phyloP scores from a whole-genome alignment of 1,140 invertebrate species.

The Psix sp. region DNA sequence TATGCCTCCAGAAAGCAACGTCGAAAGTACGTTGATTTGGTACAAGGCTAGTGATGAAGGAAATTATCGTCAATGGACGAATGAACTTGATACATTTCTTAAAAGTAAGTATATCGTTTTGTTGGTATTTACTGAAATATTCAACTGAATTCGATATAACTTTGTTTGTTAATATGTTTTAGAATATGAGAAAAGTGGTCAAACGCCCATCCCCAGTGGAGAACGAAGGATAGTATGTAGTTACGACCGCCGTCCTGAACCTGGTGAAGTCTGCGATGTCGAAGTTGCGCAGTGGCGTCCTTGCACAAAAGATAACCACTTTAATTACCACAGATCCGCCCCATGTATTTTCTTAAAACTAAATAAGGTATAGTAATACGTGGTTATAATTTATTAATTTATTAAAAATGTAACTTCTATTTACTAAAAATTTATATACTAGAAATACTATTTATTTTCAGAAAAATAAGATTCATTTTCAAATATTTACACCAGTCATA shows the following conservation, averaged over 20 bases:
- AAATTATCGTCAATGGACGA: constrained; percentile 88
- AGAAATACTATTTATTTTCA: no score
- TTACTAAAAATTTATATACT: no score
- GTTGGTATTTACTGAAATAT: no score
- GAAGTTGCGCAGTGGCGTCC: constrained; percentile 74
- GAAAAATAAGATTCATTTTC: no score
- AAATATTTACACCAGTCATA: no score
- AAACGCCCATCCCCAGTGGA: constrained; percentile 34
- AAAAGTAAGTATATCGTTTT: constrained; percentile 77
- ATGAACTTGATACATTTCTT: constrained; percentile 84
- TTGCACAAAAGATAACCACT: constrained; percentile 78
- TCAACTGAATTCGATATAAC: no score
- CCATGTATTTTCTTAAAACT: constrained; percentile 83
- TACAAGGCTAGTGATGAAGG: constrained; percentile 88
- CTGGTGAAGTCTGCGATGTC: constrained; percentile 79
- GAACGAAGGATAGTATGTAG: constrained; percentile 74
- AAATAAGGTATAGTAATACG: constrained; percentile 83
- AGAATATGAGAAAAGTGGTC: constrained; percentile 77
- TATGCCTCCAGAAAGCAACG: constrained; percentile 90
- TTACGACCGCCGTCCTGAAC: constrained; percentile 72
- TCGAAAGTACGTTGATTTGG: constrained; percentile 96
- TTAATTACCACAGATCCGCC: constrained; percentile 79
- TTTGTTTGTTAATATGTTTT: constrained; percentile 23
- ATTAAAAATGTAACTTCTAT: no score
- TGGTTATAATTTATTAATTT: no score